These are phyloP conservation scores for Callosobruchus maculatus DNA, from an alignment of 2,888 invertebrate species.

Conservation along the genomic window DNA sequence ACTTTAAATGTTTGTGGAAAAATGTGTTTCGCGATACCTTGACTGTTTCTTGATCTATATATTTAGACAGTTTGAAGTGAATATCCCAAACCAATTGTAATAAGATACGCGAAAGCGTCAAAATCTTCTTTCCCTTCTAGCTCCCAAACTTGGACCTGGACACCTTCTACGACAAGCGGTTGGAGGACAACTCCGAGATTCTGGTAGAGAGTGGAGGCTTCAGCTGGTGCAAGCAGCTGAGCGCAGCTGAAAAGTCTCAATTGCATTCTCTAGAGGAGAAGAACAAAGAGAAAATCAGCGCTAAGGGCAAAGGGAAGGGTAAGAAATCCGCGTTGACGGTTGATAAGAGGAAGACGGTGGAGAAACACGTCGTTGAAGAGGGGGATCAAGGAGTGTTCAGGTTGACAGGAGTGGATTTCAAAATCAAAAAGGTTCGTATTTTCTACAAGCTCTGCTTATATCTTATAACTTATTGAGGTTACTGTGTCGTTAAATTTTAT, in stretches of 20 bases:
- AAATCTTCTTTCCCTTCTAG: constrained; percentile 43
- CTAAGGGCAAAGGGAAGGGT: constrained; percentile 52
- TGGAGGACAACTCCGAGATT: constrained; percentile 46
- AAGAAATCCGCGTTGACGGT: constrained; percentile 31
- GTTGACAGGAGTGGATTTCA: constrained; percentile 46
- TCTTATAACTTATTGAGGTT: too few relatives aligned
- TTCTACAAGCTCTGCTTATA: too few relatives aligned
- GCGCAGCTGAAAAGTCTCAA: constrained; percentile 37
- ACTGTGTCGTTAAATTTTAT: too few relatives aligned
- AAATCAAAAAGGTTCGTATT: constrained; percentile 46
- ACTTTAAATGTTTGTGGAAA: too few relatives aligned
- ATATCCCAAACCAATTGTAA: too few relatives aligned
- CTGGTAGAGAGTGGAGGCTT: constrained; percentile 60
- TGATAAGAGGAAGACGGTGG: constrained; percentile 31
- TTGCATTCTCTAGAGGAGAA: constrained; percentile 31
- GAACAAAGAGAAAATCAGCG: constrained; percentile 38
- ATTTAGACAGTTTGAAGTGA: too few relatives aligned
- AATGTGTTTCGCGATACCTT: too few relatives aligned
- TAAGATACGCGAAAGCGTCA: too few relatives aligned
- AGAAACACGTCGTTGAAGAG: constrained; percentile 16
- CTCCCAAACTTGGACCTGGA: constrained; percentile 61
- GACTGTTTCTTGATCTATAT: too few relatives aligned
- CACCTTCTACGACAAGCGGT: constrained; percentile 58
- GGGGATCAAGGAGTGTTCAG: constrained; percentile 35
- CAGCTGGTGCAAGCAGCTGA: constrained; percentile 54